Percentiles rank a stretch among this genome's conserved stretches.
These are phyloP conservation scores for Drosophila triauraria DNA, from an alignment of 1,140 invertebrate genomes.

Conservation along the genomic window DNA sequence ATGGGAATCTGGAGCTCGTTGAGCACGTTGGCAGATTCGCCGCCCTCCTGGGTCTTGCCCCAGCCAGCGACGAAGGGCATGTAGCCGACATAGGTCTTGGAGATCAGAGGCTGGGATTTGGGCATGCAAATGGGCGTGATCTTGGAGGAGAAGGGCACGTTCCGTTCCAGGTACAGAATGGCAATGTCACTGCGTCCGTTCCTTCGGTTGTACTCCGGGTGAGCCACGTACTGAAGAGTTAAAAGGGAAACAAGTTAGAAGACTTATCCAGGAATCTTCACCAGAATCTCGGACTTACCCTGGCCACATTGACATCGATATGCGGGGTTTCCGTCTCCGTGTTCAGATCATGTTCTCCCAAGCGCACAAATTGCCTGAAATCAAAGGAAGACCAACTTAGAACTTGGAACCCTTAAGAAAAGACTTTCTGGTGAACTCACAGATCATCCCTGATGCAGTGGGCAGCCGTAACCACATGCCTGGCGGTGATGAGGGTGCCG, in stretches of 20 bases:
- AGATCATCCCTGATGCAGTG: slow-evolving; percentile 73
- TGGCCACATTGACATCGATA: slow-evolving; percentile 62
- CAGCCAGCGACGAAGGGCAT: slow-evolving; percentile 92
- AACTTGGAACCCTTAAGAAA: not conserved
- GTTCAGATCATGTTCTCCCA: slow-evolving; percentile 80
- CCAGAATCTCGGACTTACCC: slow-evolving; percentile 16
- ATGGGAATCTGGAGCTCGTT: slow-evolving; percentile 91
- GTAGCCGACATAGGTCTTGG: slow-evolving; percentile 70
- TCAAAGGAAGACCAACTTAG: not conserved
- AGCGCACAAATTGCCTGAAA: slow-evolving; percentile 65
- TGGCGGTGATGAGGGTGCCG: slow-evolving; percentile 77
- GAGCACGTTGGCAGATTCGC: slow-evolving; percentile 87
- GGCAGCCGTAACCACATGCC: slow-evolving; percentile 78
- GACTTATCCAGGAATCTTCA: not conserved
- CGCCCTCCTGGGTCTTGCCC: slow-evolving; percentile 87
- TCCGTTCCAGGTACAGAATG: slow-evolving; percentile 66
- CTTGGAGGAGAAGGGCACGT: slow-evolving; percentile 60
- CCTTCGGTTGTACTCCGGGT: slow-evolving; percentile 62
- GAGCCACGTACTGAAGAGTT: slow-evolving; percentile 36
- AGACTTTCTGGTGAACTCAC: slow-evolving; percentile 43
- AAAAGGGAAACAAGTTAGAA: not conserved
- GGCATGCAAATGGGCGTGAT: slow-evolving; percentile 76
- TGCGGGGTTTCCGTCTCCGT: slow-evolving; percentile 68
- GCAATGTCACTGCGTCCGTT: slow-evolving; percentile 80
- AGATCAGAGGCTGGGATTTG: slow-evolving; percentile 32